Evolutionary conservation across 2,797 vertebrate species (phyloP).

Genomic region (Sphaeramia orbicularis): DNA sequence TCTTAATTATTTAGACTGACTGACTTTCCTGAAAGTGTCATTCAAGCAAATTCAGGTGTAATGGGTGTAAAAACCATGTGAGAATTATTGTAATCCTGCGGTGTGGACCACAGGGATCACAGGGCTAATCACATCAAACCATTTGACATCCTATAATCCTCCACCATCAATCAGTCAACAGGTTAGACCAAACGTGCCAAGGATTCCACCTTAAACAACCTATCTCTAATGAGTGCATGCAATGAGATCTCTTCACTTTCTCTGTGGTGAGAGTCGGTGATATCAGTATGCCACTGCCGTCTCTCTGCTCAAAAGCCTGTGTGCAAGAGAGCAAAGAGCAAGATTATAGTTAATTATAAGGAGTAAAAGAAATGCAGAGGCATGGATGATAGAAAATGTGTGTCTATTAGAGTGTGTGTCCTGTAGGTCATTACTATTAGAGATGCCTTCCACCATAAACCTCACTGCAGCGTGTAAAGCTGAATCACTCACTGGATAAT

Average conservation of each 20-base stretch:
- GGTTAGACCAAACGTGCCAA: constrained; percentile 5
- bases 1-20: not conserved
- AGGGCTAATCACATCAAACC: constrained; percentile 31
- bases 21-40: constrained; percentile 11
- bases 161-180: constrained; percentile 8
- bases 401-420: constrained; percentile 11
- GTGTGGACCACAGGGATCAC: constrained; percentile 8
- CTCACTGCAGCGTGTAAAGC: constrained; percentile 2
- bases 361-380: constrained; percentile 24
- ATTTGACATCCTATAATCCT: constrained; percentile 28
- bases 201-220: constrained; percentile 1
- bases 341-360: constrained; percentile 51
- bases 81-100: constrained; percentile 20
- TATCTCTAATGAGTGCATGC: constrained; percentile 11
- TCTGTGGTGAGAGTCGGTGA: constrained; percentile 12
- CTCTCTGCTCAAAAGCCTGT: constrained; percentile 19
- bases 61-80: constrained; percentile 5
- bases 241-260: constrained; percentile 6
- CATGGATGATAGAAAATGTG: constrained; percentile 3
- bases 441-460: constrained; percentile 28
- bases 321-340: constrained; percentile 9
- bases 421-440: constrained; percentile 36
- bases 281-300: constrained; percentile 34
- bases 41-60: not conserved
- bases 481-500: constrained; percentile 31